These are phyloP conservation scores for Prorops nasuta DNA, from an alignment of 1,140 invertebrate species.

Conservation along the genomic window DNA sequence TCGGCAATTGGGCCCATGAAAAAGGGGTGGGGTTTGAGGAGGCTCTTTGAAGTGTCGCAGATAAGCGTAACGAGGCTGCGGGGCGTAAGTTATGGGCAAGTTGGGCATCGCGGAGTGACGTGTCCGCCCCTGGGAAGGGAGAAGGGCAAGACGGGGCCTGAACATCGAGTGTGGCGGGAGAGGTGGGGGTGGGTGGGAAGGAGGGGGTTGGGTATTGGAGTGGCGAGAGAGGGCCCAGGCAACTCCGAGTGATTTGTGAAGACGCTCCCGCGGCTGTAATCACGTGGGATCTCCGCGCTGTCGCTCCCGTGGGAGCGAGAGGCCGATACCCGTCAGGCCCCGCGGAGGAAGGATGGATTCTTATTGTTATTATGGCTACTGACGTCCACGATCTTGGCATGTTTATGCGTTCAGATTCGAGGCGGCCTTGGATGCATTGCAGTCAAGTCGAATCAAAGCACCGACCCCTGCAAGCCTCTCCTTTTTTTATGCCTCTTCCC, in stretches of 20 bases:
- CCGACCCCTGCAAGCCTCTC: slow-evolving; percentile 9
- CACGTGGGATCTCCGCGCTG: slow-evolving; percentile 49
- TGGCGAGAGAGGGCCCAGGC: slow-evolving; percentile 6
- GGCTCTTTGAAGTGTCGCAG: slow-evolving; percentile 19
- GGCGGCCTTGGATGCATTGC: slow-evolving; percentile 44
- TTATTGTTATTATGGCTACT: slow-evolving; percentile 53
- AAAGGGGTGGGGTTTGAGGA: background rate
- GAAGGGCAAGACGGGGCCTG: background rate
- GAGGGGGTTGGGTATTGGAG: slow-evolving; percentile 14
- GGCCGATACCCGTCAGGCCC: slow-evolving; percentile 22
- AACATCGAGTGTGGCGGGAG: slow-evolving; percentile 7
- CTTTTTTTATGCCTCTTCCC: slow-evolving; percentile 1
- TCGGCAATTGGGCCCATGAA: background rate
- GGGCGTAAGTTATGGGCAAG: slow-evolving; percentile 35
- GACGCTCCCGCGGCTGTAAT: slow-evolving; percentile 54
- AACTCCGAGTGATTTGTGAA: slow-evolving; percentile 53
- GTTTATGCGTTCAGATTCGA: slow-evolving; percentile 52
- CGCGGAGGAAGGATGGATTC: slow-evolving; percentile 35
- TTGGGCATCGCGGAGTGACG: slow-evolving; percentile 24
- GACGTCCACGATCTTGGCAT: slow-evolving; percentile 49
- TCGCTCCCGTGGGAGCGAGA: slow-evolving; percentile 26
- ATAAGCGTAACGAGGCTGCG: slow-evolving; percentile 29
- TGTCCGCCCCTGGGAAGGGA: slow-evolving; percentile 11
- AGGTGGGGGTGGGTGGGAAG: background rate
- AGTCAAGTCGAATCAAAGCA: slow-evolving; percentile 33